phyloP scores from a whole-genome alignment of 2,888 invertebrate species.

The Drosophila siamana region DNA sequence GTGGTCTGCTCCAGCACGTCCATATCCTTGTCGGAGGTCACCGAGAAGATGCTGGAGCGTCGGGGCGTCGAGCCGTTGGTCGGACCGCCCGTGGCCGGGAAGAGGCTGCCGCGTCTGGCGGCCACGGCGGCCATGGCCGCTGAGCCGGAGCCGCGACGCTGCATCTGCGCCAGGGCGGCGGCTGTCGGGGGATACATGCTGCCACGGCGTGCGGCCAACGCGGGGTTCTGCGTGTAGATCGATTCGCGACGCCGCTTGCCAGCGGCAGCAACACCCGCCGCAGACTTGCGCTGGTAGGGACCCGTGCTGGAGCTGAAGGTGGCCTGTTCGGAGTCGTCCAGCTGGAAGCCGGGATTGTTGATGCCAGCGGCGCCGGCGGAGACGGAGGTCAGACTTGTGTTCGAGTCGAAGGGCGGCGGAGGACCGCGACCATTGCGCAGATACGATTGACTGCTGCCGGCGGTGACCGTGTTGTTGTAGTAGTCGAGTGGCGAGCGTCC shows the following conservation, averaged over 20 bases:
- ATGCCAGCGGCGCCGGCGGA: constrained; percentile 31
- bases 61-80: constrained; percentile 50
- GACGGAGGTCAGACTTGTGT: constrained; percentile 46
- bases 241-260: constrained; percentile 80
- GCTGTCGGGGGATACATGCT: constrained; percentile 80
- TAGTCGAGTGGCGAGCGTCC: constrained; percentile 66
- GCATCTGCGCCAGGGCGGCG: constrained; percentile 60
- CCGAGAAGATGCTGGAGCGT: constrained; percentile 83
- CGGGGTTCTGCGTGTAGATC: constrained; percentile 82
- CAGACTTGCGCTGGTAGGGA: constrained; percentile 73
- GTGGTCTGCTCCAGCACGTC: constrained; percentile 92
- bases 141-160: constrained; percentile 78
- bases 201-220: constrained; percentile 72
- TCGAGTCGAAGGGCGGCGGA: constrained; percentile 57
- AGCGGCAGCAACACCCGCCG: constrained; percentile 34
- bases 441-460: constrained; percentile 67
- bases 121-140: constrained; percentile 62
- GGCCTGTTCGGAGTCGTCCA: constrained; percentile 61
- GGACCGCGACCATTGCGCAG: constrained; percentile 69
- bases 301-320: constrained; percentile 54
- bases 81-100: constrained; percentile 57
- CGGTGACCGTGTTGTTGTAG: constrained; percentile 81
- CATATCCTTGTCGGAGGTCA: constrained; percentile 82
- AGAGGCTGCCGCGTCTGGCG: constrained; percentile 81
- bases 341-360: constrained; percentile 62